Base-by-base conservation (phyloP, 2,113 vertebrate genomes). In the Tricholaema leucomelas region DNA sequence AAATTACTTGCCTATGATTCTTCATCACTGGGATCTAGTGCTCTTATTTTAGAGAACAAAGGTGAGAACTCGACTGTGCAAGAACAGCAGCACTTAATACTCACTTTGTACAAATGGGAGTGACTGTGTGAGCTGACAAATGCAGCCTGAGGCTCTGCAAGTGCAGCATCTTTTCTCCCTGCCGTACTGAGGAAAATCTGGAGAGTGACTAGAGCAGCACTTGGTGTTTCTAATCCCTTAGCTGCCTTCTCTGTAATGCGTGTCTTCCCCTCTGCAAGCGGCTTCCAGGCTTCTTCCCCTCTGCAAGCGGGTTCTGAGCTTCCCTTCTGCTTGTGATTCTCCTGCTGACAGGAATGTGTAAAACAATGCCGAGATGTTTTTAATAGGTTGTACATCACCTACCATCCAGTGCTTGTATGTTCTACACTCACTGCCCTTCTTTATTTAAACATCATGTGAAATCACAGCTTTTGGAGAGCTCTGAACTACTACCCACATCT, bases 401-500 rank as follows among this genome's bases (percentile, higher is more conserved):
- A 44, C 91, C 50, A 60, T 42, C 58, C 30, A 31, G 48, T 11
- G 23, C 64, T 88, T 88, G 16, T 73, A 21, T 28, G 33, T 60
- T 88, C 72, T 88, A 42, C 88, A 95, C 54, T 77, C 82, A 78
- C 69, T 87, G 72, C 52, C 40, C 10, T 95, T 77, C 85, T 86
- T 91, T 87, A 82, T 94, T 95, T 93, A 93, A 94, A 73, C 40
- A 48, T 83, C 85, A 91, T 19, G 20, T 85, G 82, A 87, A 92
- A 95, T 87, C 86, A 87, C 85, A 85, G 77, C 71, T 88, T 91
- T 90, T 79, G 70, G 73, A 69, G 66, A 87, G 55, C 77, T 56
- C 54, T 76, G 58, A 88, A 94, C 75, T 94, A 40, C 83, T 91
- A 78, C 91, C 85, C 90, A 83, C 61, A 40, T 61, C 65, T 90